These are phyloP conservation scores for Dryobota labecula DNA, from an alignment of 2,888 invertebrate genomes.

Conservation along the genomic window DNA sequence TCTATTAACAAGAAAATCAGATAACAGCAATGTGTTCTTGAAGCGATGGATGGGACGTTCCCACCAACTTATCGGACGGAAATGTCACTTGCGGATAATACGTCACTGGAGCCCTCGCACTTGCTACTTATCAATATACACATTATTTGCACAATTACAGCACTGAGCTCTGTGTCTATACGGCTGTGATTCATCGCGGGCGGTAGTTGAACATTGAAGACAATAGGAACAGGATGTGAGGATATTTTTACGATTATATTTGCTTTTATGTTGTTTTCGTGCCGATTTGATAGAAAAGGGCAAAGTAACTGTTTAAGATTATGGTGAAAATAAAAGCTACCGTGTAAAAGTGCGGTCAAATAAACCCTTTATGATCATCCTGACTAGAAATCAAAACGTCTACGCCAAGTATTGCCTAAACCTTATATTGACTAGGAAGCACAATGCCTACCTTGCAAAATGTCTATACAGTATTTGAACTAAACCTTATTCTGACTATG, in stretches of 20 bases:
- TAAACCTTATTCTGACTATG: too few species aligned
- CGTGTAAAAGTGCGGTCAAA: neutral
- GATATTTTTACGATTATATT: conserved; percentile 50
- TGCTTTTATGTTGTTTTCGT: conserved; percentile 45
- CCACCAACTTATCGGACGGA: conserved; percentile 82
- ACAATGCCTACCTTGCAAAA: too few species aligned
- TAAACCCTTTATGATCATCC: too few species aligned
- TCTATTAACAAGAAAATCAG: conserved; percentile 16
- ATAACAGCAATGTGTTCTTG: conserved; percentile 31
- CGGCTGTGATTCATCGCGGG: conserved; percentile 51
- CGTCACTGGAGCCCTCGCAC: conserved; percentile 77
- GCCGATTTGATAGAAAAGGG: conserved; percentile 5
- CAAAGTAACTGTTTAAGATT: neutral
- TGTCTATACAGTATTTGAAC: too few species aligned
- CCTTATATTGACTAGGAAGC: too few species aligned
- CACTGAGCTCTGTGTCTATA: conserved; percentile 43
- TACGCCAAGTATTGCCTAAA: too few species aligned
- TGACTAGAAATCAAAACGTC: too few species aligned
- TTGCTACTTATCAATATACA: conserved; percentile 71
- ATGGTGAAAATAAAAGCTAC: conserved; percentile 8
- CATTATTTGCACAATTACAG: conserved; percentile 69
- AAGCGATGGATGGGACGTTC: conserved; percentile 36
- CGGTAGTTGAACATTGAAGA: conserved; percentile 55
- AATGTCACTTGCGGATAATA: conserved; percentile 83
- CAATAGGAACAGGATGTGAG: conserved; percentile 60